Base-by-base conservation (phyloP, 2,888 invertebrate species). In the Pantelozetes paolii region DNA sequence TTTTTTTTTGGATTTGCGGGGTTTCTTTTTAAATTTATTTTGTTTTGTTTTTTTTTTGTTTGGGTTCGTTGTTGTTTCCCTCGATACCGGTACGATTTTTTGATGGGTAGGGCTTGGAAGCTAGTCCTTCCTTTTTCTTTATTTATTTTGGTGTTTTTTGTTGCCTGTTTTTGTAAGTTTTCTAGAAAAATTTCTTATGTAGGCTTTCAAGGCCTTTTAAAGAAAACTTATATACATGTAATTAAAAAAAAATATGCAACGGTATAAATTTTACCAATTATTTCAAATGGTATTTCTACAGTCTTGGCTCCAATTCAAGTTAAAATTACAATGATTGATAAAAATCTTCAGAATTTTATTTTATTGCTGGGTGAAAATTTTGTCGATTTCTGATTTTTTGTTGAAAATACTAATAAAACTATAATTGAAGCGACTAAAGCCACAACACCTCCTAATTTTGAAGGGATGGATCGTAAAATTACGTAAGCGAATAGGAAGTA, bases 401-500 rank as follows among this genome's bases (percentile, higher is more conserved):
- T 20, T 18, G 26, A 6, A 30, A 54, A 15, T 2, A 73, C 20
- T 26, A 57, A 8, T 23, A 74, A 83, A 83, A 90, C 87, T 79
- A 87, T 80, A 84, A 90, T 88, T 76, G 88, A 89, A 81, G 87
- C 79, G 0, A 87, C 77, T 84, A 89, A 80, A 0, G 87, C 87
- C 79, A 89, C 83, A 67, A 90, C 89, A 77, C 90, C 90, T 72
- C 89, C 89, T 83, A 90, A 81, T 86, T 91, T 90, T 84, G 89
- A 90, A 8, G 90, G 90, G 75, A 91, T 89, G 50, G 89, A 89
- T 32, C 90, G 90, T 80, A 91, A 78, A 84, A 91, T 90, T 23
- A 90, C 89, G 82, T 90, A 90, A 18, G 90, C 89, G 85, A 90
- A 90, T 85, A 91, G 82, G 80, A 90, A 91, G 82, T 91, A 91